These are phyloP conservation scores for Tympanuchus pallidicinctus DNA, from an alignment of 2,113 vertebrate genomes.

Conservation along the genomic window DNA sequence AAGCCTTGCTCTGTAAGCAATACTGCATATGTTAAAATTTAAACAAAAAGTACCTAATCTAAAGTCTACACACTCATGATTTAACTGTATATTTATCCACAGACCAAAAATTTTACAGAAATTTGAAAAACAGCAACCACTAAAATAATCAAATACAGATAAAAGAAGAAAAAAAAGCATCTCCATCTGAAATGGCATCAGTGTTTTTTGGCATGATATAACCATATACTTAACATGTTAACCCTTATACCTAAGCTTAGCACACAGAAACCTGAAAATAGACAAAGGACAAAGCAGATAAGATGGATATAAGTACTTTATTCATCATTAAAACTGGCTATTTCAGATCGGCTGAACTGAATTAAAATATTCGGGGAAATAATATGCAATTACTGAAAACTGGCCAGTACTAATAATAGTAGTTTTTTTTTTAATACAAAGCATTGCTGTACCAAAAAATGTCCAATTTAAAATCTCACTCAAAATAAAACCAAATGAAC, in stretches of 20 bases:
- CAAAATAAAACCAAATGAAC: neutral
- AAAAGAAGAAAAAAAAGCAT: neutral
- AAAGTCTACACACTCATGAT: neutral
- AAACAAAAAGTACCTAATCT: neutral
- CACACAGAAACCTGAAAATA: neutral
- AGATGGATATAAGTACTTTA: neutral
- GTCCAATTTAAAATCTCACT: neutral
- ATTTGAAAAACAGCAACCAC: neutral
- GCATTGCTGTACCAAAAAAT: neutral
- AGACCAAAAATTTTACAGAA: neutral
- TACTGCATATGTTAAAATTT: neutral
- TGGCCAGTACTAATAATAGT: neutral
- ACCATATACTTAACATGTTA: accelerated
- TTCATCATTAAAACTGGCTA: neutral
- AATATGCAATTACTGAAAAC: neutral
- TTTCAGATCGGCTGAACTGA: neutral
- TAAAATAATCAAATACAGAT: neutral
- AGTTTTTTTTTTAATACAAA: neutral
- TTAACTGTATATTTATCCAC: neutral
- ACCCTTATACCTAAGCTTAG: neutral
- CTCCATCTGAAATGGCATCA: neutral
- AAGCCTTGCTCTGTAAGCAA: neutral
- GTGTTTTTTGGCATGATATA: neutral
- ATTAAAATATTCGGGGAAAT: neutral
- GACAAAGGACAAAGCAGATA: neutral